Conservation (phyloP, 2,113 vertebrate genomes). For the Irena cyanogastra region DNA sequence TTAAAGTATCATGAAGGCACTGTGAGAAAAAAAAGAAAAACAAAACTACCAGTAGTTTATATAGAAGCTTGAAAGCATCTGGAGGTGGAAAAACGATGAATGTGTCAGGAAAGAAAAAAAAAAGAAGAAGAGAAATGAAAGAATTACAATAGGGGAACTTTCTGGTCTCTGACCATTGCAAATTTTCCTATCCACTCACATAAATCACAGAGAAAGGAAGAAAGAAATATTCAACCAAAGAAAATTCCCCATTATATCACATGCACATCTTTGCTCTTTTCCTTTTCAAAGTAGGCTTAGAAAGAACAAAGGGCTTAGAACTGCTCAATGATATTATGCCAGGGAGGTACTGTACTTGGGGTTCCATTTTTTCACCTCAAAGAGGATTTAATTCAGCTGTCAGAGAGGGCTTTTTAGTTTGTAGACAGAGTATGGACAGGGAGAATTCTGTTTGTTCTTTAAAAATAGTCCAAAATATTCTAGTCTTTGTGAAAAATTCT, state of each 20-base stretch:
- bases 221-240: conserved; percentile 39
- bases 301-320: conserved; percentile 71
- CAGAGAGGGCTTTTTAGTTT: conserved; percentile 69
- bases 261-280: conserved; percentile 67
- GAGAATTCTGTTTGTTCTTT: conserved; percentile 76
- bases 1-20: background rate
- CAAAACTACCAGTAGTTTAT: background rate
- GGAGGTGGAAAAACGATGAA: background rate
- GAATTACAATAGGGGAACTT: conserved; percentile 4
- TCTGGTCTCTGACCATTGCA: conserved; percentile 33
- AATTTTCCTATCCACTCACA: conserved; percentile 53
- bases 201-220: conserved; percentile 9
- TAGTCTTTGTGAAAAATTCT: conserved; percentile 71
- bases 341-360: conserved; percentile 66
- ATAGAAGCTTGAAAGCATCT: conserved; percentile 28
- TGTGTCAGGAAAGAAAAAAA: background rate
- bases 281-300: conserved; percentile 66
- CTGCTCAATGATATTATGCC: conserved; percentile 66
- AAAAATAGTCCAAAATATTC: conserved; percentile 74
- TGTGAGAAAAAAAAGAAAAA: background rate
- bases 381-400: conserved; percentile 70
- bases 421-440: conserved; percentile 57
- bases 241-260: conserved; percentile 65
- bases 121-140: background rate
- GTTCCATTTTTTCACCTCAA: conserved; percentile 75